Conservation (phyloP, 2,888 invertebrate species). For the Cyclophora punctaria region DNA sequence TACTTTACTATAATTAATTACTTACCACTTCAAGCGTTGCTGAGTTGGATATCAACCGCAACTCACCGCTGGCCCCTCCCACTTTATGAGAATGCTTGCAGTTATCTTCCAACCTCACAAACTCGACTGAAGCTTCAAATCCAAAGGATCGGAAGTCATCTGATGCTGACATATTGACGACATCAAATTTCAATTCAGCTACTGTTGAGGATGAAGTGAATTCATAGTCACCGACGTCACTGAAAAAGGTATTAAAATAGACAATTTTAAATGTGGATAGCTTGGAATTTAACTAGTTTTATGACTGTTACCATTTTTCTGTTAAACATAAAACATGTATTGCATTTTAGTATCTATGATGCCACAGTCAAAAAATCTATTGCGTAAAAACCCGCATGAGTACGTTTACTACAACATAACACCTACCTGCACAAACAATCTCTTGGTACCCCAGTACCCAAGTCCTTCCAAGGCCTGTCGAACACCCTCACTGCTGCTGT, state of each 20-base stretch:
- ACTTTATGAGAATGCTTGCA: constrained; percentile 82
- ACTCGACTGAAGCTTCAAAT: constrained; percentile 90
- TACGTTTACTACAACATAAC: background rate
- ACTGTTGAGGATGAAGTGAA: constrained; percentile 85
- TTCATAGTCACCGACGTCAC: constrained; percentile 75
- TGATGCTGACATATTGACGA: constrained; percentile 87
- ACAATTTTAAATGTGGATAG: background rate
- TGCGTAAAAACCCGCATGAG: no score
- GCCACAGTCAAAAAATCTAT: no score
- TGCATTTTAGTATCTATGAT: no score
- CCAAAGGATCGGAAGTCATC: constrained; percentile 90
- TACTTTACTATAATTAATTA: no score
- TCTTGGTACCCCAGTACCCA: constrained; percentile 79
- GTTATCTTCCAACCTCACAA: constrained; percentile 80
- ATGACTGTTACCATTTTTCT: no score
- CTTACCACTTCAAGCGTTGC: constrained; percentile 71
- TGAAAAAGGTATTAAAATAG: constrained; percentile 24
- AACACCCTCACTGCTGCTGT: constrained; percentile 82
- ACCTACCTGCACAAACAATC: constrained; percentile 85
- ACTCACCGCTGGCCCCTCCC: constrained; percentile 85
- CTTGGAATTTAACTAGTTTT: no score
- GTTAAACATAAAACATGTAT: no score
- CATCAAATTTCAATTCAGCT: constrained; percentile 87
- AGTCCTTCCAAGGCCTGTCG: constrained; percentile 81
- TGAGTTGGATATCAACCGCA: constrained; percentile 74